phyloP scores from a whole-genome alignment of 1,140 invertebrate species.

The Bombus waltoni region DNA sequence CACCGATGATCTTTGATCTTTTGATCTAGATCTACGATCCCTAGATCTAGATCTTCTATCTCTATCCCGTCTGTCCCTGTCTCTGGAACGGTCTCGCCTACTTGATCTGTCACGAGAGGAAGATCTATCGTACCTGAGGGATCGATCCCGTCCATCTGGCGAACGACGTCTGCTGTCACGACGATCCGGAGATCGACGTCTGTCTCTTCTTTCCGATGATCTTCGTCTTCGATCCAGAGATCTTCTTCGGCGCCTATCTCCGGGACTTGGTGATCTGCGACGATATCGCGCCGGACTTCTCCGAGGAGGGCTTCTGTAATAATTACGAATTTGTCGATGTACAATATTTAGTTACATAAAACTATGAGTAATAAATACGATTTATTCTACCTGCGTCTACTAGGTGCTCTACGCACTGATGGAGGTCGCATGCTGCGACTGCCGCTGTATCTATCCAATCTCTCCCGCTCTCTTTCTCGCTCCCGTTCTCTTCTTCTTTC shows the following conservation, averaged over 20 bases:
- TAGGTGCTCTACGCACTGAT: constrained; percentile 79
- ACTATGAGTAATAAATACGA: not conserved
- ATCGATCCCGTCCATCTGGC: constrained; percentile 76
- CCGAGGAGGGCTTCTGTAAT: constrained; percentile 74
- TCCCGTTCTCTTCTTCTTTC: constrained; percentile 81
- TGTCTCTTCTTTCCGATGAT: constrained; percentile 77
- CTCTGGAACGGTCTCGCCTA: constrained; percentile 76
- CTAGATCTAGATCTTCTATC: constrained; percentile 75
- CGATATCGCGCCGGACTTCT: constrained; percentile 77
- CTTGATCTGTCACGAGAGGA: constrained; percentile 78
- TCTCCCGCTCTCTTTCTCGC: constrained; percentile 80
- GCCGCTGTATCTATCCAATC: constrained; percentile 81
- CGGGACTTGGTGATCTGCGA: constrained; percentile 78
- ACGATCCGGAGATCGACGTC: constrained; percentile 75
- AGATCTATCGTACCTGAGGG: constrained; percentile 78
- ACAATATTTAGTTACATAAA: not conserved
- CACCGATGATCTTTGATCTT: constrained; percentile 69
- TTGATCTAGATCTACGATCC: constrained; percentile 73
- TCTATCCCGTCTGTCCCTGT: constrained; percentile 73
- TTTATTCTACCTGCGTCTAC: constrained; percentile 77
- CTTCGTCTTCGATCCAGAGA: constrained; percentile 77
- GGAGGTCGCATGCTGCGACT: constrained; percentile 80
- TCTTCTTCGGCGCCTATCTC: constrained; percentile 75
- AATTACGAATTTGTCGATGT: constrained; percentile 5
- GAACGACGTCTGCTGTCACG: constrained; percentile 83